phyloP scores from a whole-genome alignment of 2,888 invertebrate genomes.

The Lamellibrachia satsuma region DNA sequence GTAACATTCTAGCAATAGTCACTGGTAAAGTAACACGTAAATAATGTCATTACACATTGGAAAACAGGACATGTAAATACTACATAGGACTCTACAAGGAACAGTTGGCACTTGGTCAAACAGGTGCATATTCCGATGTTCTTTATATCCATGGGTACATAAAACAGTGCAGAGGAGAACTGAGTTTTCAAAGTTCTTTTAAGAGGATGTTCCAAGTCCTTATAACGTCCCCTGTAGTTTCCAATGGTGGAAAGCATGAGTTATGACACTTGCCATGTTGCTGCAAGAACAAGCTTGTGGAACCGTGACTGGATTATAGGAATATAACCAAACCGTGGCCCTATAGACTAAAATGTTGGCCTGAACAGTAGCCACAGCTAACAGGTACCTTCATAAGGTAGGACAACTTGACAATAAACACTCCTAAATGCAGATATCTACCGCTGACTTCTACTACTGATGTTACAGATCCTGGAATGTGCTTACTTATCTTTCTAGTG shows the following conservation, averaged over 20 bases:
- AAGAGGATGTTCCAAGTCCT: too few species aligned
- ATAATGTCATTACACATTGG: background rate
- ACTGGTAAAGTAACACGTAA: background rate
- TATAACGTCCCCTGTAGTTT: background rate
- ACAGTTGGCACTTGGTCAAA: too few species aligned
- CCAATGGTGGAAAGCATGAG: background rate
- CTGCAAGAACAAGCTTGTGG: background rate
- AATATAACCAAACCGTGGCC: background rate
- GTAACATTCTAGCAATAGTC: background rate
- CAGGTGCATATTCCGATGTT: too few species aligned
- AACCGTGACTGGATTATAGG: background rate
- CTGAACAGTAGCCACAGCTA: background rate
- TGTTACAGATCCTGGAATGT: background rate
- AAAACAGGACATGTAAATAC: background rate
- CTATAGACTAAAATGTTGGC: background rate
- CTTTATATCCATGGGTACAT: too few species aligned
- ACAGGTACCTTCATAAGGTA: background rate
- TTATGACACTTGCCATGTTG: background rate
- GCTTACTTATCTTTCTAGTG: slow-evolving; percentile 5
- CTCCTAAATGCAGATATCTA: background rate
- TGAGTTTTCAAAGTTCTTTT: too few species aligned
- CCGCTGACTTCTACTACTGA: background rate
- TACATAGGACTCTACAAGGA: background rate
- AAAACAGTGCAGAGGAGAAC: too few species aligned
- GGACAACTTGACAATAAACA: background rate